phyloP scores from a whole-genome alignment of 2,888 invertebrate species.

The Polymixis flavicincta region DNA sequence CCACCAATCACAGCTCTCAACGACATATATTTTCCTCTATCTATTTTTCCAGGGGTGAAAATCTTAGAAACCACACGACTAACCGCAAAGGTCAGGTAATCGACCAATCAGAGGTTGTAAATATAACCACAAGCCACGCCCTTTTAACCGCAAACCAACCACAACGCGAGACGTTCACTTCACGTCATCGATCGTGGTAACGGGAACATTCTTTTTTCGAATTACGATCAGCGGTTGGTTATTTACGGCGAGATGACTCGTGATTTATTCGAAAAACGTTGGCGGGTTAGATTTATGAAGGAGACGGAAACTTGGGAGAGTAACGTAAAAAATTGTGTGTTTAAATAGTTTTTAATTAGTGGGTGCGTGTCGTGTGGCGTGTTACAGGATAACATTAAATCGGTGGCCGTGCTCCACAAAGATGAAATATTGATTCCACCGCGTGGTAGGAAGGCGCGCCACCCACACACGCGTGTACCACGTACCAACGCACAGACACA shows the following conservation, averaged over 20 bases:
- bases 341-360: constrained; percentile 45
- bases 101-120: constrained; percentile 91
- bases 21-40: constrained; percentile 87
- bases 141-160: constrained; percentile 92
- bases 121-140: constrained; percentile 92
- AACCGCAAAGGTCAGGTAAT: constrained; percentile 91
- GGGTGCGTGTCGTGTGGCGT: constrained; percentile 21
- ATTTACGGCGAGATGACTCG: constrained; percentile 65
- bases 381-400: constrained; percentile 66
- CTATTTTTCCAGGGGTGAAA: constrained; percentile 90
- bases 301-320: constrained; percentile 8
- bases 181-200: constrained; percentile 85
- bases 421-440: constrained; percentile 89
- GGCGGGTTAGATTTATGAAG: constrained; percentile 38
- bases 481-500: constrained; percentile 88
- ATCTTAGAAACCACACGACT: constrained; percentile 92
- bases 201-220: constrained; percentile 82
- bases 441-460: constrained; percentile 82
- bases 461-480: constrained; percentile 80
- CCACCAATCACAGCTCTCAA: constrained; percentile 84
- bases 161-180: constrained; percentile 89
- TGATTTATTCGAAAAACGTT: constrained; percentile 65
- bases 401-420: constrained; percentile 79
- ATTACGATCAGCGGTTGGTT: constrained; percentile 72
- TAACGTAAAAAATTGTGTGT: constrained; percentile 11